Base-by-base conservation (phyloP, 2,888 invertebrate genomes). In the Caprella mutica region DNA sequence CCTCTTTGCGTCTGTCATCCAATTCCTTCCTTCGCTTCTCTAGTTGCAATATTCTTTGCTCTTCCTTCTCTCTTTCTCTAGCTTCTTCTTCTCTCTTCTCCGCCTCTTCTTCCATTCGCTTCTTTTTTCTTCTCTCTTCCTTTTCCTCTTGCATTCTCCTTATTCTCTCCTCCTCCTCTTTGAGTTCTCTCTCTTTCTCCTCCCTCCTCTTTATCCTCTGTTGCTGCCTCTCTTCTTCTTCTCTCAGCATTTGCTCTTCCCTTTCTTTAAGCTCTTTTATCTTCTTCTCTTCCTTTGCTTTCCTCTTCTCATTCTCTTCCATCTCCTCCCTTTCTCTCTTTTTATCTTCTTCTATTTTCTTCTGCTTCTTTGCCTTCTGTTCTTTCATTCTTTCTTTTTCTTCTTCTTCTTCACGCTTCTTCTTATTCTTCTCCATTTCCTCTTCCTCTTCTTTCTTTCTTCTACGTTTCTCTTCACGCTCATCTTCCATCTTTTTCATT, bases 171-270 rank as follows among this genome's bases (percentile, higher is more conserved):
- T 60, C 54, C 9, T 54, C 55, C n/a, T 56, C 51, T 23, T 50
- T 46, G 8, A 43, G 24, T 23, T 40, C 48, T 21, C 48, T 52
- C 44, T 43, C 46, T 38, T 65, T 56, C 23, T 58, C 52, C 48
- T 53, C 27, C 44, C 48, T 52, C 23, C 53, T 42, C 40, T 63
- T 55, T 19, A 17, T 46, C 51, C 48, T 59, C 53, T 57, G 58
- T 35, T 30, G 62, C 29, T 55, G 44, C 48, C 55, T 59, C 33
- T 33, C 71, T 62, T 66, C 73, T 35, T 71, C 70, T 67, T 71
- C 71, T 29, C 70, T 69, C 57, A 72, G 72, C 19, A 70, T 27
- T 33, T 56, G 57, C 53, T 66, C 60, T 35, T 69, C 63, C 24
- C 65, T 56, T 52, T 57, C 54, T 53, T 63, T 55, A 8, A 62